Conservation (phyloP, 2,888 invertebrate species). For the Hyppa rectilinea region DNA sequence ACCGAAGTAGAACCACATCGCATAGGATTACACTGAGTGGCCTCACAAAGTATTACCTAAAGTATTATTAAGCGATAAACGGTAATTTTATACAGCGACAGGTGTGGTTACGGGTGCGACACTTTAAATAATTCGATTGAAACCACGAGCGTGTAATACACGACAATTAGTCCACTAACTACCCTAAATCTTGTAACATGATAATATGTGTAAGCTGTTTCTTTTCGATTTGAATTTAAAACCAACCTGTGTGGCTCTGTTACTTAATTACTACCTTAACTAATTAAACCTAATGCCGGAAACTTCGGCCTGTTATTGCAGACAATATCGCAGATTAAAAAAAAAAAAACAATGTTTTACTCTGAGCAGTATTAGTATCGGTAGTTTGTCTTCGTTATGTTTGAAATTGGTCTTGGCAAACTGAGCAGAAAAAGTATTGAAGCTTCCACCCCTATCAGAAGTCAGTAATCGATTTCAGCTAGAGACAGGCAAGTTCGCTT, state of each 20-base stretch:
- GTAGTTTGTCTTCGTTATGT: not conserved
- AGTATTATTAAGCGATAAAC: conserved; percentile 41
- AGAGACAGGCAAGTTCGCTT: not conserved
- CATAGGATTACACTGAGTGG: conserved; percentile 33
- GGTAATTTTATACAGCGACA: conserved; percentile 52
- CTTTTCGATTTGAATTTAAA: conserved; percentile 9
- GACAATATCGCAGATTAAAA: conserved; percentile 2
- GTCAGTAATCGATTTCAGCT: not conserved
- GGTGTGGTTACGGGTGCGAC: conserved; percentile 41
- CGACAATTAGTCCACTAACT: conserved; percentile 25
- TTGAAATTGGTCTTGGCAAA: not conserved
- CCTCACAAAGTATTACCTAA: conserved; percentile 34
- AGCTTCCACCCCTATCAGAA: not conserved
- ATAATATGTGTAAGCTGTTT: conserved; percentile 34
- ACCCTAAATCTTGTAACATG: conserved; percentile 21
- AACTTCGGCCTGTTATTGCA: not conserved
- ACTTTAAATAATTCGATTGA: conserved; percentile 46
- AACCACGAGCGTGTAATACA: conserved; percentile 38
- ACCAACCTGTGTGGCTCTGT: conserved; percentile 8
- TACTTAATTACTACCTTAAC: not conserved
- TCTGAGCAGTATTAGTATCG: too few relatives aligned
- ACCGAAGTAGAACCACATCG: conserved; percentile 22
- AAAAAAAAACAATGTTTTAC: not conserved
- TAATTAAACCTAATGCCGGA: too few relatives aligned
- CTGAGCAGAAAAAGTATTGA: not conserved